phyloP scores from a whole-genome alignment of 2,113 vertebrate species.

The Coregonus clupeaformis region DNA sequence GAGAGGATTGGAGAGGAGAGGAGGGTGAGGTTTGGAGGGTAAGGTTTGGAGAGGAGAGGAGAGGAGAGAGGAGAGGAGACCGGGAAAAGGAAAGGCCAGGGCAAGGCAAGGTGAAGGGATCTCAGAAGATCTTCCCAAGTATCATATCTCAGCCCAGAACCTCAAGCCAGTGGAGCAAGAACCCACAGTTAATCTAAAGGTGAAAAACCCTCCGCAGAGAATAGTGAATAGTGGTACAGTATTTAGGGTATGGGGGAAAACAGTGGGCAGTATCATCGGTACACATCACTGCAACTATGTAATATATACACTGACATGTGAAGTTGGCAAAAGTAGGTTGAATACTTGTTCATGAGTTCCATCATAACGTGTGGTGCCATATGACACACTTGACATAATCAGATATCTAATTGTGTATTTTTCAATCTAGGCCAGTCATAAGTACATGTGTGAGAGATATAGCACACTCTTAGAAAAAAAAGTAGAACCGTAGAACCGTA shows the following conservation, averaged over 20 bases:
- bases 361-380: too few relatives aligned
- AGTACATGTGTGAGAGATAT: too few relatives aligned
- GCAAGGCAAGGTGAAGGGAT: too few relatives aligned
- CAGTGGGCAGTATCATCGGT: background rate
- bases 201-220: background rate
- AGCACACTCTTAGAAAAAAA: too few relatives aligned
- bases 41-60: too few relatives aligned
- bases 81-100: constrained; percentile 28
- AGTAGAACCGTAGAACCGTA: too few relatives aligned
- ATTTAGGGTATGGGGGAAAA: too few relatives aligned
- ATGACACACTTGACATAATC: too few relatives aligned
- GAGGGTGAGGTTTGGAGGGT: background rate
- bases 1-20: background rate
- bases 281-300: background rate
- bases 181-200: background rate
- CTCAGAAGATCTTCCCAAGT: background rate
- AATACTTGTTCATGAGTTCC: too few relatives aligned
- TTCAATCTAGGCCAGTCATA: too few relatives aligned
- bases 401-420: too few relatives aligned
- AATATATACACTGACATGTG: background rate
- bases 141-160: constrained; percentile 27
- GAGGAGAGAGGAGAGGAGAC: background rate
- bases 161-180: background rate
- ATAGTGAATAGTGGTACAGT: background rate
- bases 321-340: too few relatives aligned